phyloP scores from a whole-genome alignment of 2,113 vertebrate genomes.

The Lanius collurio region DNA sequence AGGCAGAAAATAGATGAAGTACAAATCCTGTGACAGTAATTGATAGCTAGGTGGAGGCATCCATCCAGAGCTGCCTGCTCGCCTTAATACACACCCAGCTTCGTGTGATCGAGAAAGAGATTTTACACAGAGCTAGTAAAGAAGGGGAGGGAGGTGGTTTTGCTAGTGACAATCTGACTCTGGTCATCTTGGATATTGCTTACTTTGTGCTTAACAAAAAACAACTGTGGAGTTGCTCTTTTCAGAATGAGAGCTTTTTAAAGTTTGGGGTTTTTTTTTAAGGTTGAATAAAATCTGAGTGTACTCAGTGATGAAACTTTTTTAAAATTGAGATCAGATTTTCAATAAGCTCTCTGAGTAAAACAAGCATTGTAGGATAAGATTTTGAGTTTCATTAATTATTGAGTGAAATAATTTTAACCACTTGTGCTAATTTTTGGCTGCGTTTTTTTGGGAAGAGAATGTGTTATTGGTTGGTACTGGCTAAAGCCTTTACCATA shows the following conservation, averaged over 20 bases:
- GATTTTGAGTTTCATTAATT: background rate
- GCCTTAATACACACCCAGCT: background rate
- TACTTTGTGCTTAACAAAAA: background rate
- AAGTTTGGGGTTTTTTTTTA: accelerated
- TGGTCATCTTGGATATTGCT: background rate
- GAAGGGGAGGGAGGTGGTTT: background rate
- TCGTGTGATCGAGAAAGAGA: background rate
- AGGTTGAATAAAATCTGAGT: background rate
- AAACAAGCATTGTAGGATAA: background rate
- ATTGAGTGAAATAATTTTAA: background rate
- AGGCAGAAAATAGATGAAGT: background rate
- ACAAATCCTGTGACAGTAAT: background rate
- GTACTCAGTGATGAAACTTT: background rate
- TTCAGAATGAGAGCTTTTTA: background rate
- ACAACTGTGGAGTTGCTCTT: background rate
- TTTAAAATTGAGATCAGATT: background rate
- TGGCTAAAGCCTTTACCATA: background rate
- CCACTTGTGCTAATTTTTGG: background rate
- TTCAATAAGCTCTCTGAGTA: background rate
- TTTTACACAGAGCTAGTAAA: background rate
- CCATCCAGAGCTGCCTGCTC: background rate
- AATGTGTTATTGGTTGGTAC: background rate
- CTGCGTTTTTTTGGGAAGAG: background rate
- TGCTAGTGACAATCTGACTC: background rate
- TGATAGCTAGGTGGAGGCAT: background rate